Evolutionary conservation across 1,140 invertebrate species (phyloP), one percentile per base, ranked within the genome.

Genomic region (Andrena cerasifolii): DNA sequence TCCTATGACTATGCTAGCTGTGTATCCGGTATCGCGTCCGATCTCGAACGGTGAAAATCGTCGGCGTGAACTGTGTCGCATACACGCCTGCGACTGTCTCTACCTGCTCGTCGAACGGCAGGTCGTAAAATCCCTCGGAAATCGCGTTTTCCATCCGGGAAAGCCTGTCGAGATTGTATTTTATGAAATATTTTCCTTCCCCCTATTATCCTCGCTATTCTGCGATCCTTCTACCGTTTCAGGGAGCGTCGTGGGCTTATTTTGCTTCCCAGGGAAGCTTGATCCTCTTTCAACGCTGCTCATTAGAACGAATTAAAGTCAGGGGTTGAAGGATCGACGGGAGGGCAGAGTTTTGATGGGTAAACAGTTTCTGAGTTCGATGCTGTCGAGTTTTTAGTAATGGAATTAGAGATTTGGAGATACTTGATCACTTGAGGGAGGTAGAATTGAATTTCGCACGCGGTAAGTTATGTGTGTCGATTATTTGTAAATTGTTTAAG

Each of bases 21-120:
- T 49, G 31, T 49, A 53, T 67, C 56, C 49, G 53, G 45, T 76
- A 83, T 80, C 78, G 78, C 24, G 73, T 66, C 43, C 56, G 73
- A 83, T 83, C 78, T 83, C 49, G 66, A 12, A 68, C 66, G 40
- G 74, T 80, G 59, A 82, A 81, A 84, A 86, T 70, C 73, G 80
- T 40, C 56, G 45, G 40, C 40, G 65, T 78, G 61, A 33, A 67
- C 74, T 59, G 66, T 40, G 51, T 66, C 31, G 24, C 40, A 31
- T 54, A 61, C 61, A 45, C 63, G 43, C 62, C 76, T 47, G 18
- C n/a, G n/a, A 40, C 36, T 18, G 16, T 73, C 28, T 36, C 72
- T 77, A 80, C 78, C 78, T 70, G 78, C 58, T 80, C 61, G 72
- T 33, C 31, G 66, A 79, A 59, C 62, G 43, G 24, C 12, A 10